These are phyloP conservation scores for Pseudorasbora parva DNA, from an alignment of 2,113 vertebrate genomes.

Conservation along the genomic window DNA sequence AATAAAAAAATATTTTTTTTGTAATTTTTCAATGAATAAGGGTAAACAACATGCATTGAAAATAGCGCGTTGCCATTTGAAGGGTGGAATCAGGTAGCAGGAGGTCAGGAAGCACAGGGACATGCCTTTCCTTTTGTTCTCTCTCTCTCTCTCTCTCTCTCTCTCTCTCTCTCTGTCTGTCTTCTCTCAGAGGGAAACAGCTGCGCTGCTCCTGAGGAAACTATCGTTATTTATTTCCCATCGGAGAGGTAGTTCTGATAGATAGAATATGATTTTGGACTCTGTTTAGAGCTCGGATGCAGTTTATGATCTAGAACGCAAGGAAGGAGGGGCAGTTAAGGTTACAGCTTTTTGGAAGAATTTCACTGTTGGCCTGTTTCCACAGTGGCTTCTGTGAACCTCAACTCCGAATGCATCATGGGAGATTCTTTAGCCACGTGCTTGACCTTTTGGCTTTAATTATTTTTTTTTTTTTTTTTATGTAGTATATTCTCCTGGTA, in stretches of 20 bases:
- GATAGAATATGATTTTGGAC: constrained; percentile 83
- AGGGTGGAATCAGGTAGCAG: constrained; percentile 69
- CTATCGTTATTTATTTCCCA: constrained; percentile 84
- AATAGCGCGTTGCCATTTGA: not conserved
- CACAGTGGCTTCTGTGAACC: constrained; percentile 76
- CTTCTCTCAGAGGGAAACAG: constrained; percentile 86
- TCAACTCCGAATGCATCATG: constrained; percentile 70
- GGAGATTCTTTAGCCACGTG: constrained; percentile 76
- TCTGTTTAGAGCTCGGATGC: constrained; percentile 80
- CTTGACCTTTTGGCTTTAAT: constrained; percentile 71
- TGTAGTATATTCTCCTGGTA: constrained; percentile 23
- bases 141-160: constrained; percentile 30
- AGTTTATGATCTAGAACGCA: constrained; percentile 88
- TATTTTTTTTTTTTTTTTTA: constrained; percentile 19
- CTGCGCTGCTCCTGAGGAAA: constrained; percentile 86
- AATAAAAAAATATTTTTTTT: too few relatives aligned
- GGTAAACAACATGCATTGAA: not conserved
- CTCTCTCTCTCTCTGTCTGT: constrained; percentile 55
- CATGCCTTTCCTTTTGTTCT: constrained; percentile 72
- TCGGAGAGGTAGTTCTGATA: constrained; percentile 78
- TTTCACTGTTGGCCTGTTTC: constrained; percentile 71
- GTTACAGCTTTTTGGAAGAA: constrained; percentile 78
- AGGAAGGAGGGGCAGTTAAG: constrained; percentile 69
- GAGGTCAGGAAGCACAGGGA: constrained; percentile 57
- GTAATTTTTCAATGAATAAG: not conserved